Base-by-base conservation (phyloP, 2,888 invertebrate species). In the Mechanitis mazaeus region DNA sequence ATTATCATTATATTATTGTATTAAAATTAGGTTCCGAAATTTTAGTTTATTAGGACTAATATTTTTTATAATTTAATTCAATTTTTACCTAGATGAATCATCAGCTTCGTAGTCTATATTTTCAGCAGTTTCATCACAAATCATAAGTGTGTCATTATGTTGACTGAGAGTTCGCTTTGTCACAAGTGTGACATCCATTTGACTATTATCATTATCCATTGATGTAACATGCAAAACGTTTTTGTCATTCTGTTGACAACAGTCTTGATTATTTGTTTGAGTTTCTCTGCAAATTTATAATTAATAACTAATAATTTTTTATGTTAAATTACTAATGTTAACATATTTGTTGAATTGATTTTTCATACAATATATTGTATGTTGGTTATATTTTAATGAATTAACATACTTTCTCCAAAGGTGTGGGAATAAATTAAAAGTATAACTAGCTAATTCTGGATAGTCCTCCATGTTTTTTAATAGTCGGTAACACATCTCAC, bases 351-450 rank as follows among this genome's bases (percentile, higher is more conserved):
- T 20, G 20, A 20, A 20, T 20, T 20, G 0, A 20, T 20, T 47
- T 20, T 47, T 20, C 3, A 45, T 45, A 47, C 12, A 28, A 7
- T 28, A 28, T n/a, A n/a, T 12, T 38, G 4, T 45, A 7, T 60
- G 20, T 1, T 47, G 5, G 31, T 56, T 50, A 45, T 9, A n/a
- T 3, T 57, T 54, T 31, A 20, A 20, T n/a, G 50, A 12, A 35
- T 33, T n/a, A 45, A 60, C 60, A 58, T 54, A 67, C 66, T 50
- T 7, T 50, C 54, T 56, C 59, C 65, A 58, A 45, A 67, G 70
- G 60, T 88, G 88, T 2, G 88, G 87, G 69, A 88, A 88, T 62
- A 87, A 61, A 0, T 71, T 69, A 70, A 84, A 85, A 0, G 81
- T 76, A 54, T 83, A 76, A n/a, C 65, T 63, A 0, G 87, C 86